phyloP scores from a whole-genome alignment of 1,140 invertebrate genomes.

The Uloborus diversus region DNA sequence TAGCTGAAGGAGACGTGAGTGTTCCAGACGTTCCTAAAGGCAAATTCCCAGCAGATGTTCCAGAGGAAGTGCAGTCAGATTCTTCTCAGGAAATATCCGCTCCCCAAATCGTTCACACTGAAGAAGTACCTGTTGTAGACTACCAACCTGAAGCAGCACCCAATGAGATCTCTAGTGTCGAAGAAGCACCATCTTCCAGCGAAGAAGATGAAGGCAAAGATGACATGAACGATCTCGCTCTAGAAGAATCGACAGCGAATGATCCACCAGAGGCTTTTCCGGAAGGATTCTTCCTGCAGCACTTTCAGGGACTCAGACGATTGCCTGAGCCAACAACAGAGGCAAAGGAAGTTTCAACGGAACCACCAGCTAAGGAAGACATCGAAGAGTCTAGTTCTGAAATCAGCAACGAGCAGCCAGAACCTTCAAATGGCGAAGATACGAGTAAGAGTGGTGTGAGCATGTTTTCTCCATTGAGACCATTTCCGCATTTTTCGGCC shows the following conservation, averaged over 20 bases:
- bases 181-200: not conserved
- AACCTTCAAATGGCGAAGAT: not conserved
- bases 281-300: constrained; percentile 18
- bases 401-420: not conserved
- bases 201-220: constrained; percentile 2
- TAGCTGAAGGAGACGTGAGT: constrained; percentile 37
- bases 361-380: not conserved
- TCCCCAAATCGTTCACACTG: not conserved
- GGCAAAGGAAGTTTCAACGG: not conserved
- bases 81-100: not conserved
- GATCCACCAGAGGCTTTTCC: constrained; percentile 49
- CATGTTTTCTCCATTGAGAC: constrained; percentile 20
- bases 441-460: not conserved
- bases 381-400: not conserved
- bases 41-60: not conserved
- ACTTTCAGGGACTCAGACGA: constrained; percentile 37
- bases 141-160: not conserved
- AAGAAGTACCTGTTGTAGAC: not conserved
- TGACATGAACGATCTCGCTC: constrained; percentile 11
- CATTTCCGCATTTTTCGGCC: constrained; percentile 30
- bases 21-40: constrained; percentile 37
- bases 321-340: constrained; percentile 46
- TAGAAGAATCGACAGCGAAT: constrained; percentile 6
- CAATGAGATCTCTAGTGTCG: no score
- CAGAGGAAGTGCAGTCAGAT: not conserved